Conservation (phyloP, 1,140 invertebrate species). For the Hetaerina americana region DNA sequence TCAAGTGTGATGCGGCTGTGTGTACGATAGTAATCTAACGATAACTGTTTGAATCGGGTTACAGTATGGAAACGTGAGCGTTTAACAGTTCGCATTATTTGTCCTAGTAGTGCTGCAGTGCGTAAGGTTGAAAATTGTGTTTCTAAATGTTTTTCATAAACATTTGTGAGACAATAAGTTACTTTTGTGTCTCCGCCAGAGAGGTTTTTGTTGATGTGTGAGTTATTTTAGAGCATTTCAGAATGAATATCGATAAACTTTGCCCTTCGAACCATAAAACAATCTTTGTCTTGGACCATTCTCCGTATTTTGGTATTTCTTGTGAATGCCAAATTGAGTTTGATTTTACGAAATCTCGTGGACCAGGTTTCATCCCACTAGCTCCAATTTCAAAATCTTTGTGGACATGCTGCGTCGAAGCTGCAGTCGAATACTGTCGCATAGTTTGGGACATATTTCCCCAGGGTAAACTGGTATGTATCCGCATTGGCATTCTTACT, state of each 20-base stretch:
- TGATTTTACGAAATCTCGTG: slow-evolving; percentile 64
- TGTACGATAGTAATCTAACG: too few species aligned
- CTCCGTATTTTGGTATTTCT: slow-evolving; percentile 73
- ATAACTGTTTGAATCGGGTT: too few species aligned
- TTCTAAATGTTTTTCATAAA: too few species aligned
- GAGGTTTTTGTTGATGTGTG: too few species aligned
- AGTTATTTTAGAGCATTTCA: background rate
- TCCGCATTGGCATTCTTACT: slow-evolving; percentile 10
- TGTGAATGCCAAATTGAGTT: slow-evolving; percentile 79
- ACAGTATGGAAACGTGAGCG: too few species aligned
- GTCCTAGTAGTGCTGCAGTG: too few species aligned
- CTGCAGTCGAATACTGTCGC: slow-evolving; percentile 85
- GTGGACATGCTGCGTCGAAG: slow-evolving; percentile 91
- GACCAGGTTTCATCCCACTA: slow-evolving; percentile 52
- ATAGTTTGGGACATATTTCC: slow-evolving; percentile 95
- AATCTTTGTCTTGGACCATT: slow-evolving; percentile 86
- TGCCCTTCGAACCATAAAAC: slow-evolving; percentile 79
- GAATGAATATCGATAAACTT: slow-evolving; percentile 25
- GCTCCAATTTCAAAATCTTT: slow-evolving; percentile 75
- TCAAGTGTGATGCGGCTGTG: too few species aligned
- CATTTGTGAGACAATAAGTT: too few species aligned
- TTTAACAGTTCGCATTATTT: too few species aligned
- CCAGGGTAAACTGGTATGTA: slow-evolving; percentile 61
- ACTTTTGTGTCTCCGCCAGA: too few species aligned
- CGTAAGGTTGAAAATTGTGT: too few species aligned